Evolutionary conservation across 2,888 invertebrate species (phyloP), one percentile per base, ranked within the genome.

Genomic region (Eristalis tenax): DNA sequence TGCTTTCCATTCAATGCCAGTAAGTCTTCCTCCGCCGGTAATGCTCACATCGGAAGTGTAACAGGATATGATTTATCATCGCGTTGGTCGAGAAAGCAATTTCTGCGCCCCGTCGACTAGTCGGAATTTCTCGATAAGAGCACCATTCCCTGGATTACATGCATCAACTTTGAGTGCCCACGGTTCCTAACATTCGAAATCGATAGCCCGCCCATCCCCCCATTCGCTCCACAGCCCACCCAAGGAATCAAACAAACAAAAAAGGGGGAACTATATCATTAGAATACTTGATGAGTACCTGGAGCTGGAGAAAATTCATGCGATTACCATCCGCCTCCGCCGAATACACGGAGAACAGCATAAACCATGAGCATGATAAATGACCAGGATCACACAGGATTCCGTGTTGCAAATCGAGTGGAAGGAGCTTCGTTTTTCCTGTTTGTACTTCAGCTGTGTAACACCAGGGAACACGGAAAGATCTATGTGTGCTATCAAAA

Each of bases 201-300:
- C 59, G 59, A 59, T 59, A 23, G 26, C 11, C 59, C 13, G 15
- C 15, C 11, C 59, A 26, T 5, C n/a, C 43, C 0, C n/a, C 15
- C 15, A 15, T 15, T n/a, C 15, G 15, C 13, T n/a, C 0, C 43
- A 26, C 26, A 26, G 26, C 26, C 26, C 26, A 6, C 1, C n/a
- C 5, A 5, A 1, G n/a, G 43, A 43, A 6, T 4, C 43, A 50
- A 50, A 50, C 50, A 50, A 50, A 50, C 50, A n/a, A 50, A 22
- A 26, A 61, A 15, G 43, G 40, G 18, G 59, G 32, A 75, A 64
- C 43, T 71, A 71, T 70, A 83, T 86, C 86, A 86, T 83, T 86
- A 83, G 86, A 86, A 83, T 86, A 78, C 65, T 83, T 86, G 83
- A 86, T 86, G 86, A 83, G 78, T 83, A 86, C 83, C 70, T 78